A percentile compares a stretch with the other conserved stretches of the same genome.
These are phyloP conservation scores for Drosophila pseudoananassae DNA, from an alignment of 1,140 invertebrate species.

Conservation along the genomic window DNA sequence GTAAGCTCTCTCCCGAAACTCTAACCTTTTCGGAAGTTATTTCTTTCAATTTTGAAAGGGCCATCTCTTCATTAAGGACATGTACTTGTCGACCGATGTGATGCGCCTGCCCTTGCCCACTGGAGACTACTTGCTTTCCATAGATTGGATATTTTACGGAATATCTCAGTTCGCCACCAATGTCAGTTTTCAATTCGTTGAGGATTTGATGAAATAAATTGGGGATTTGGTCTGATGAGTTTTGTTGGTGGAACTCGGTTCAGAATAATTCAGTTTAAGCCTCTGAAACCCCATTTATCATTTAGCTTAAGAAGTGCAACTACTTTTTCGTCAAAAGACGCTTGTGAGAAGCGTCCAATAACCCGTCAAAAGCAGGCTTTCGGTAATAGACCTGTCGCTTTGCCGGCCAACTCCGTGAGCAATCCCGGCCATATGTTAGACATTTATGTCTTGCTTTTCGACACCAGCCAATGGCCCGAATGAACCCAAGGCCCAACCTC, in stretches of 20 bases:
- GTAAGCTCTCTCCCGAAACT: not conserved
- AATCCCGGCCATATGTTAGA: constrained; percentile 62
- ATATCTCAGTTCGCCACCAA: not conserved
- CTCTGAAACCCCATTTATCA: not conserved
- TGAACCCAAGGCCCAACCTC: not conserved
- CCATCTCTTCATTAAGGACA: not conserved
- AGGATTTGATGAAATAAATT: constrained; percentile 4
- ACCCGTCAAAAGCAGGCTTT: constrained; percentile 39
- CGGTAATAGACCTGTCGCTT: constrained; percentile 52
- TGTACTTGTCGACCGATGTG: not conserved
- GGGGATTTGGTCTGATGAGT: too few relatives aligned
- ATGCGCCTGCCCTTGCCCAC: constrained; percentile 4
- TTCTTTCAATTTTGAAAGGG: not conserved
- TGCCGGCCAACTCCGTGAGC: constrained; percentile 25
- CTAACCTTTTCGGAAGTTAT: not conserved
- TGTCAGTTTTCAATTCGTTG: constrained; percentile 4
- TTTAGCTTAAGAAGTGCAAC: not conserved
- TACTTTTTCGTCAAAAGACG: not conserved
- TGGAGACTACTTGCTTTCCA: constrained; percentile 6
- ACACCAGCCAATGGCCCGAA: constrained; percentile 47
- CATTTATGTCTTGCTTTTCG: constrained; percentile 74
- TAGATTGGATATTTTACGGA: constrained; percentile 1
- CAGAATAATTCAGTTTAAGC: too few relatives aligned
- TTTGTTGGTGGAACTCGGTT: too few relatives aligned
- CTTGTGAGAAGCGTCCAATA: constrained; percentile 26